phyloP scores from a whole-genome alignment of 2,797 vertebrate species.

The Ctenochaetus hawaiiensis region DNA sequence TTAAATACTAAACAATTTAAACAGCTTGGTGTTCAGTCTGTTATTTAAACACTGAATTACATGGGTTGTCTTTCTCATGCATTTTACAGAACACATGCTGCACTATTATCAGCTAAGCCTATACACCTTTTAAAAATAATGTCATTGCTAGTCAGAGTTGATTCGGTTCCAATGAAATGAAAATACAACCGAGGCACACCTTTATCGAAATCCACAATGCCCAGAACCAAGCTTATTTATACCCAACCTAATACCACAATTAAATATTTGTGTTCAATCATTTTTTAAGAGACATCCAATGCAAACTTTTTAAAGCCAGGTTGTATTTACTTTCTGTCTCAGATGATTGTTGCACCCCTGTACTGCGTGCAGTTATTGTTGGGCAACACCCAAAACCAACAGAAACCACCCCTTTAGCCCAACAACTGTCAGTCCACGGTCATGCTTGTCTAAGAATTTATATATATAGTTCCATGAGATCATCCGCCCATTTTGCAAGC shows the following conservation, averaged over 20 bases:
- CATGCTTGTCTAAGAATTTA: constrained; percentile 31
- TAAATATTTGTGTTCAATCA: constrained; percentile 63
- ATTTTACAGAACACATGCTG: neutral
- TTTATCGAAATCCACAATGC: constrained; percentile 41
- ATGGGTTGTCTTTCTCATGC: neutral
- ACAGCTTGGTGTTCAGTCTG: neutral
- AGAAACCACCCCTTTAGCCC: constrained; percentile 10
- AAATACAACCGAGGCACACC: constrained; percentile 30
- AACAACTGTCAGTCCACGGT: neutral
- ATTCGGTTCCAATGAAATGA: neutral
- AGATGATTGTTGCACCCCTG: constrained; percentile 7
- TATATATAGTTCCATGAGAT: neutral
- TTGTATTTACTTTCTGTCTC: constrained; percentile 51
- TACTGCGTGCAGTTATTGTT: constrained; percentile 7
- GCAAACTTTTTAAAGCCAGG: constrained; percentile 40
- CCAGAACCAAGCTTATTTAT: neutral
- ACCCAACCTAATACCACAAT: constrained; percentile 37
- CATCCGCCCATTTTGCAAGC: constrained; percentile 35
- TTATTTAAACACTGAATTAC: neutral
- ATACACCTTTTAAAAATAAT: constrained; percentile 26
- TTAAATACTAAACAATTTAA: constrained; percentile 22
- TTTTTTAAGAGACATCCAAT: constrained; percentile 2
- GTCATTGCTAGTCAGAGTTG: constrained; percentile 1
- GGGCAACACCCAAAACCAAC: constrained; percentile 45
- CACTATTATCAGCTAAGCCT: neutral